phyloP scores from a whole-genome alignment of 1,140 invertebrate genomes.

The Vollenhovia emeryi region DNA sequence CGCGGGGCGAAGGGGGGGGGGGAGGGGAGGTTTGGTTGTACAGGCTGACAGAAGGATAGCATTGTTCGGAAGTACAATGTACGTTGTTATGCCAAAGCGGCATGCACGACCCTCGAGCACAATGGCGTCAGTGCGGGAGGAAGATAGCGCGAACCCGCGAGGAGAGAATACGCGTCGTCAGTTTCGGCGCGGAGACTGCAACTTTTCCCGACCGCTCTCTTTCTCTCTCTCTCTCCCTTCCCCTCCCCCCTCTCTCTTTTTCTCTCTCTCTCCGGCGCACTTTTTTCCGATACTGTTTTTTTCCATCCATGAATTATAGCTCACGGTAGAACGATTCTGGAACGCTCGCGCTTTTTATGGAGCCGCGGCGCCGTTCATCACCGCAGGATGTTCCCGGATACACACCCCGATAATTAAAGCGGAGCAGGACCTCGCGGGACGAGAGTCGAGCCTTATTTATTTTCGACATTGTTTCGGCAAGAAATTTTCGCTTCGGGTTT shows the following conservation, averaged over 20 bases:
- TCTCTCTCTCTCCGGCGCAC: constrained; percentile 15
- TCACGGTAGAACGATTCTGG: constrained; percentile 25
- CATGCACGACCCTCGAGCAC: constrained; percentile 72
- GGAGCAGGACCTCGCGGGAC: constrained; percentile 27
- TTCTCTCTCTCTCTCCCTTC: constrained; percentile 55
- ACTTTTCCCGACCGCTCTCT: constrained; percentile 43
- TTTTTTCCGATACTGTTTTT: constrained; percentile 64
- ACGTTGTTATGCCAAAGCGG: constrained; percentile 76
- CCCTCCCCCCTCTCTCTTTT: too few species aligned
- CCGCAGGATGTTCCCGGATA: constrained; percentile 37
- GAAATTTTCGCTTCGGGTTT: constrained; percentile 21
- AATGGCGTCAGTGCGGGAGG: constrained; percentile 68
- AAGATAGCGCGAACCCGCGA: constrained; percentile 47
- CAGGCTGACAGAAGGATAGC: constrained; percentile 61
- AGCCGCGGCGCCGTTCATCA: constrained; percentile 51
- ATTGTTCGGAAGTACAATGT: constrained; percentile 81
- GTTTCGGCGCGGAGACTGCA: constrained; percentile 59
- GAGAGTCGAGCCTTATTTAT: constrained; percentile 38
- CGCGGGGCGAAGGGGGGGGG: not conserved
- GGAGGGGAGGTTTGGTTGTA: constrained; percentile 1
- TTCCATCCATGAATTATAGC: constrained; percentile 75
- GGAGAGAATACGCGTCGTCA: constrained; percentile 58
- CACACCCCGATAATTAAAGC: constrained; percentile 64
- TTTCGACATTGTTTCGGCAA: constrained; percentile 14
- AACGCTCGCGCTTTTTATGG: constrained; percentile 60